Base-by-base conservation (phyloP, 1,140 invertebrate species). In the Diorhabda elongata region DNA sequence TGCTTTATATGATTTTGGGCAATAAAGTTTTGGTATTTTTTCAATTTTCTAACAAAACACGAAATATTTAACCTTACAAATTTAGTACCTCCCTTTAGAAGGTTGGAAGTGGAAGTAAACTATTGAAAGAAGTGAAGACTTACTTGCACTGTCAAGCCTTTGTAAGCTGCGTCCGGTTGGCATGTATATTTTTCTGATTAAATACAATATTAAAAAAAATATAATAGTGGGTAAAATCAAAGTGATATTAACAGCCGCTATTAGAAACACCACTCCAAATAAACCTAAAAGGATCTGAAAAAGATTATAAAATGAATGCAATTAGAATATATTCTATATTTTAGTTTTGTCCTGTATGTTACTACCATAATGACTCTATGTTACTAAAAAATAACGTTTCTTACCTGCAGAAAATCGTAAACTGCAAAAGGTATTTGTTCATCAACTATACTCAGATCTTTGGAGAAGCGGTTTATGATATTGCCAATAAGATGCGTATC, bases 111-210 rank as follows among this genome's bases (percentile, higher is more conserved):
- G 47, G 5, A 52, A 9, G 47, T 2, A 52, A 52, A 52, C 2
- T 6, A 52, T 52, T 9, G 5, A 9, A 62, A 62, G 6, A 41
- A 41, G 26, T 44, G 6, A 42, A 42, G 7, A 9, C 82, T 83
- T 79, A 89, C 88, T 83, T 67, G 85, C 84, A 71, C 86, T 86
- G 78, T 90, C 89, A 7, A 90, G 77, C 69, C 88, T 80, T 76
- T 90, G 90, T 7, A 90, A 75, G 76, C 86, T 88, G 67, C 88
- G 76, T 3, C 88, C 87, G 3, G 88, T 88, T 5, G 78, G 77
- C 7, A 91, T 75, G 77, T 90, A 91, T 72, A 87, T 84, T 60
- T 78, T 76, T 64, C 88, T 71, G 9, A 89, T 71, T 8, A 84
- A 75, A 11, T 84, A 75, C 70, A 90, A 86, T 5, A 88, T 52